Base-by-base conservation (phyloP, 2,797 vertebrate genomes). In the Ptychadena robeensis region DNA sequence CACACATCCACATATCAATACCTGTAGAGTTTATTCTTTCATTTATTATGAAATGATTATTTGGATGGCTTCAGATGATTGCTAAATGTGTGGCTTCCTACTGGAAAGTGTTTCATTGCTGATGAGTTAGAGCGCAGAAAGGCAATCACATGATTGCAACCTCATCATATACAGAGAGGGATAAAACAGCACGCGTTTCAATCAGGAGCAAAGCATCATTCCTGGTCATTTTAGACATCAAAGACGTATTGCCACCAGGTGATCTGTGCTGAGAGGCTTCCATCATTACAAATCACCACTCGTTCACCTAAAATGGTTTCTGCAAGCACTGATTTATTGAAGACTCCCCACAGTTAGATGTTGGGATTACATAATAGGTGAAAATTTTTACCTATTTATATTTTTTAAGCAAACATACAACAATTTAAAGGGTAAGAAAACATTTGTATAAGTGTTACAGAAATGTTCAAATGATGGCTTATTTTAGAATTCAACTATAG, bases 121-220 rank as follows among this genome's bases (percentile, higher is more conserved):
- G 44, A 53, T 53, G 44, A 57, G 5, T 27, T 25, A 31, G 6
- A 48, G 38, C 57, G 31, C 12, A 57, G 2, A 34, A 25, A 48
- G 18, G 38, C 32, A 7, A 73, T n/a, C 3, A 59, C 22, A n/a
- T 73, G 71, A 73, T 61, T 59, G 30, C 44, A 31, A 34, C 28
- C 7, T 48, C n/a, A 59, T 14, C 31, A n/a, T 32, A 32, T 73
- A 31, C 31, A n/a, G 34, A 15, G 18, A 6, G 14, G 2, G 48
- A 34, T 8, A 73, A 31, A 73, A 34, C 48, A 73, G 48, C 71
- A 12, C 15, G 30, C 48, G 27, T 25, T 59, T 57, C 71, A 73
- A 59, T 57, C 71, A 73, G 71, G 7, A 27, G 71, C 31, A 12
- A 22, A 34, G n/a, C 53, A 57, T 32, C 12, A 32, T 35, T 7